Conservation (phyloP, 2,113 vertebrate species). For the Microcebus ravelobensis region DNA sequence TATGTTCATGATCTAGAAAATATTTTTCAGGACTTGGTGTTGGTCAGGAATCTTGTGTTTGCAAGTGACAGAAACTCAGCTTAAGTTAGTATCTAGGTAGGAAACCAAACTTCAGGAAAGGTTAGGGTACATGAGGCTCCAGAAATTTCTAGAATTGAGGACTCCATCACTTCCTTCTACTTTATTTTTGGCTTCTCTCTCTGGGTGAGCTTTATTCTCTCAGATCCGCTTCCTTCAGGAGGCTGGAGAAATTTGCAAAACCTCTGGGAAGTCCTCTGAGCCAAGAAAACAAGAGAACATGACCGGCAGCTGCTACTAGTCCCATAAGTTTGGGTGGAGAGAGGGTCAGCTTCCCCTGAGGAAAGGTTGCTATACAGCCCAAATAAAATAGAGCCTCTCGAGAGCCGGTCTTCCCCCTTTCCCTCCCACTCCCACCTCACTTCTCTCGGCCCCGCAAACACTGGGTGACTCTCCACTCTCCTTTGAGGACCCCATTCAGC, state of each 20-base stretch:
- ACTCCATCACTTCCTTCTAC: neutral
- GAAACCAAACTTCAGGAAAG: neutral
- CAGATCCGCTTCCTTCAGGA: neutral
- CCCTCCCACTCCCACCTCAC: accelerated
- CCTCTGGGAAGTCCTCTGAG: neutral
- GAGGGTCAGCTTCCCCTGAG: neutral
- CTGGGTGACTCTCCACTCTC: neutral
- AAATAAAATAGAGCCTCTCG: neutral
- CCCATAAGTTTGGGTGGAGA: neutral
- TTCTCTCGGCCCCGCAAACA: neutral
- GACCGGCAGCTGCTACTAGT: neutral
- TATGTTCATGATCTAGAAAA: neutral
- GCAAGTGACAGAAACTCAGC: neutral
- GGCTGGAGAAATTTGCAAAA: neutral
- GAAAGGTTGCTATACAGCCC: neutral
- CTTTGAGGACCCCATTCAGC: neutral
- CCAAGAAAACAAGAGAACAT: neutral
- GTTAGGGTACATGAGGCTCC: neutral
- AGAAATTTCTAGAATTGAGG: neutral
- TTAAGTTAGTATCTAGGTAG: neutral
- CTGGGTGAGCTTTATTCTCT: neutral
- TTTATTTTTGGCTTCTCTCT: neutral
- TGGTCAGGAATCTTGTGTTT: neutral
- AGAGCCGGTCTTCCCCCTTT: neutral
- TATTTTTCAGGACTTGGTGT: neutral